Evolutionary conservation across 2,113 vertebrate species (phyloP), one percentile per base, ranked within the genome.

Genomic region (Accipiter cooperii): DNA sequence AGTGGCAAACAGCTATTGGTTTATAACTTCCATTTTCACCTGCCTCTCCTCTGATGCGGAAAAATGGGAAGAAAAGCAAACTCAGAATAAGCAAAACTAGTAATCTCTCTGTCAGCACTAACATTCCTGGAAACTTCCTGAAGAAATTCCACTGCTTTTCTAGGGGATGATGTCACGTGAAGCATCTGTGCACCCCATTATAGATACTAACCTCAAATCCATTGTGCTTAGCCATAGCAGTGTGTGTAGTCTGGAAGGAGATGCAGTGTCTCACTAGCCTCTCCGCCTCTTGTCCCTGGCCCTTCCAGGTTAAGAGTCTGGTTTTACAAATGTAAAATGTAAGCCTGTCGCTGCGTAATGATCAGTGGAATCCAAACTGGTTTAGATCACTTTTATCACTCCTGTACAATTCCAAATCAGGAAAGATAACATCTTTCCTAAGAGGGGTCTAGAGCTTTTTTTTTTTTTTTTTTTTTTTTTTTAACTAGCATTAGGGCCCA

Each of bases 161-260:
- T 55, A 60, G 47, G 2, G 7, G 10, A 69, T 58, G 7, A 55
- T 40, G 12, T 8, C 25, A 52, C 3, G 12, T 0, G 1, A 80
- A 84, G 26, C 69, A 71, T 38, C 22, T 69, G 34, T 10, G 15
- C 22, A 38, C 3, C 5, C 17, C 14, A 8, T 15, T 17, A 51
- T 2, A 70, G n/a, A 47, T 15, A n/a, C 7, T 36, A 19, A 31
- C 10, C 31, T 61, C 24, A 81, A 61, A 38, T 52, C 31, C 28
- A 54, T 2, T 63, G 36, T 21, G 20, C 10, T 81, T 42, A 26
- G 38, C 25, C 10, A 24, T 2, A 87, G 51, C 31, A 49, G 8
- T 8, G 6, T 22, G 12, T 25, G n/a, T 26, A 49, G 24, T 6
- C 16, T 52, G 40, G 24, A 24, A 75, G 49, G 36, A 87, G 36